Evolutionary conservation across 2,113 vertebrate species (phyloP), one percentile per base, ranked within the genome.

Genomic region (Oxygymnocypris stewartii): DNA sequence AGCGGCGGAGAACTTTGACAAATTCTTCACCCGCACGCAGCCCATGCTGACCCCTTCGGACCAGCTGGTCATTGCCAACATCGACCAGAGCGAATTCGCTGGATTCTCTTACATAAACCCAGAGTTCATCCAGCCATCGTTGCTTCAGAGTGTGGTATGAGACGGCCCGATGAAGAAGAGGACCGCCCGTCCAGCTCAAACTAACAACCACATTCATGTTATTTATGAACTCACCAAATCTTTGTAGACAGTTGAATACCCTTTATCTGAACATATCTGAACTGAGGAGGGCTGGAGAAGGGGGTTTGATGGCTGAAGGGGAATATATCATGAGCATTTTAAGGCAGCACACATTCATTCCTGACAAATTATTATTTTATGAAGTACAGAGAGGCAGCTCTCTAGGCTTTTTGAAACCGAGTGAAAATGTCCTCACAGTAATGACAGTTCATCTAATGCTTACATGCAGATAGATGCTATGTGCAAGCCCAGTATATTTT

Each of bases 1-100:
- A 94, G 97, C 96, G 44, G 98, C 97, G 0, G 98, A 99, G 88
- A 99, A 99, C 94, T 99, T 99, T 0, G 98, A 99, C 92, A 99
- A 99, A 90, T 99, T 99, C 93, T 99, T 99, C 91, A 99, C 98
- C 0, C 95, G 98, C 81, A 97, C 97, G 20, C 98, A 99, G 88
- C 98, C 98, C 0, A 96, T 99, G 90, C 86, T 99, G 90, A 99
- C 98, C 0, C 98, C 98, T 0, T 97, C 98, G 0, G 98, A 99
- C 91, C 97, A 99, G 92, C 94, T 99, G 92, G 97, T 99, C 94
- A 98, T 99, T 49, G 94, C 98, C 84, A 99, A 99, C 95, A 97
- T 99, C 81, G 98, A 99, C 94, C 98, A 99, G 94, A 94, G 96
- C 49, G 98, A 99, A 92, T 99, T 99, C 0, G 97, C 97, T 28